These are phyloP conservation scores for Tetropium fuscum DNA, from an alignment of 2,888 invertebrate genomes.

Conservation along the genomic window DNA sequence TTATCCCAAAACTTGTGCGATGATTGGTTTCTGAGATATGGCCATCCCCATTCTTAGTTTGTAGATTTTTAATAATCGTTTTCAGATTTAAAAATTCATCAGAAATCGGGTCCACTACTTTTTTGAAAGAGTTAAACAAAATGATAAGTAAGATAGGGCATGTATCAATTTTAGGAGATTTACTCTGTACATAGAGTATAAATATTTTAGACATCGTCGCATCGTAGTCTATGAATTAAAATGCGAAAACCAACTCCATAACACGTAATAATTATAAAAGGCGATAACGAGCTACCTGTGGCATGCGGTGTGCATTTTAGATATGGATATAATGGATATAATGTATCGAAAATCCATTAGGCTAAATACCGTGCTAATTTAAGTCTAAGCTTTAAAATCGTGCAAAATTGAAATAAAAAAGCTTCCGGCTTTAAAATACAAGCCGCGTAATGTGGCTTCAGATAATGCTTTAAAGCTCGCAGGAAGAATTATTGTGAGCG, in stretches of 20 bases:
- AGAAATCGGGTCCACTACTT: too few relatives aligned
- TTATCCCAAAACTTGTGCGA: too few relatives aligned
- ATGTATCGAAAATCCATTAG: slow-evolving; percentile 64
- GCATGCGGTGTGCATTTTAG: slow-evolving; percentile 37
- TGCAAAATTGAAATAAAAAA: slow-evolving; percentile 65
- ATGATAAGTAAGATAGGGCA: too few relatives aligned
- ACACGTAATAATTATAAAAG: slow-evolving; percentile 34
- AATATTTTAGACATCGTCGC: not conserved
- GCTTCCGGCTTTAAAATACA: slow-evolving; percentile 62
- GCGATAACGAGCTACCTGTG: slow-evolving; percentile 51
- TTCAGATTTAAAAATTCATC: too few relatives aligned
- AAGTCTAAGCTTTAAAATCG: slow-evolving; percentile 58
- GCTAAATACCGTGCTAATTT: slow-evolving; percentile 64
- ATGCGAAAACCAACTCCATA: slow-evolving; percentile 9
- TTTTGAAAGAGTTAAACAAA: too few relatives aligned
- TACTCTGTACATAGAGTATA: not conserved
- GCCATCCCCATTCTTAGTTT: too few relatives aligned
- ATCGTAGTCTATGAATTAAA: not conserved
- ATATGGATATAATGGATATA: slow-evolving; percentile 54
- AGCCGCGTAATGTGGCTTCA: slow-evolving; percentile 52
- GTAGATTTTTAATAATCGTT: too few relatives aligned
- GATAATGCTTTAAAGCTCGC: slow-evolving; percentile 56
- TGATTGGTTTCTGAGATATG: too few relatives aligned
- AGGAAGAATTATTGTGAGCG: slow-evolving; percentile 48
- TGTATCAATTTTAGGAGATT: too few relatives aligned